phyloP scores from a whole-genome alignment of 2,797 vertebrate species.

The Calcarius lapponicus region DNA sequence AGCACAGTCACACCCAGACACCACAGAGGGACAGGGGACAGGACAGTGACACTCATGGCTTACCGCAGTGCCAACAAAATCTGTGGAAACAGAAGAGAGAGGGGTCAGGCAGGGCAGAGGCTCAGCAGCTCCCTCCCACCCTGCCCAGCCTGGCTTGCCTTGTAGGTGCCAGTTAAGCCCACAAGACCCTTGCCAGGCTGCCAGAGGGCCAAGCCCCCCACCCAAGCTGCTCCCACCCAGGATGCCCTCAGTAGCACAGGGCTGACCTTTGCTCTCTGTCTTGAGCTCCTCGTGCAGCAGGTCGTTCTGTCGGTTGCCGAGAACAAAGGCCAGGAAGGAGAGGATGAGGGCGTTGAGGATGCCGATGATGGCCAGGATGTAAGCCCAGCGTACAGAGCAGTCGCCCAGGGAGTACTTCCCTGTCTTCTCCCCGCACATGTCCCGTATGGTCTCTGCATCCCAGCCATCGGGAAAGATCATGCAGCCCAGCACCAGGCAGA shows the following conservation, averaged over 20 bases:
- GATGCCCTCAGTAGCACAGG: fast-evolving
- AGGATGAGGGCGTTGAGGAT: slow-evolving; percentile 97
- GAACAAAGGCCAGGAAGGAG: slow-evolving; percentile 95
- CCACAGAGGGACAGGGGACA: not conserved
- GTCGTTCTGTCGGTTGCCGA: slow-evolving; percentile 94
- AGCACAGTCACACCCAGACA: not conserved
- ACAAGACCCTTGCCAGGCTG: not conserved
- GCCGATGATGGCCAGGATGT: slow-evolving; percentile 97
- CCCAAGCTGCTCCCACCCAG: not conserved
- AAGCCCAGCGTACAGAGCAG: slow-evolving; percentile 97
- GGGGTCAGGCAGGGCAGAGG: slow-evolving; percentile 1
- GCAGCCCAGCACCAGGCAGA: slow-evolving; percentile 95
- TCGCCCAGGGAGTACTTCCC: slow-evolving; percentile 93
- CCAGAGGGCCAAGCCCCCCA: not conserved
- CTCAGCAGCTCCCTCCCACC: not conserved
- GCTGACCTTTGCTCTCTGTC: slow-evolving; percentile 90
- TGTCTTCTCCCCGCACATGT: slow-evolving; percentile 94
- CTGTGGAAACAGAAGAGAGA: slow-evolving; percentile 77
- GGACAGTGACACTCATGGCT: slow-evolving; percentile 68
- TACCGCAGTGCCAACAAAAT: slow-evolving; percentile 90
- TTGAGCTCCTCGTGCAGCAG: slow-evolving; percentile 92
- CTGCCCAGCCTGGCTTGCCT: not conserved
- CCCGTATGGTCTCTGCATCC: slow-evolving; percentile 92
- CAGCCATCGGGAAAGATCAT: slow-evolving; percentile 97
- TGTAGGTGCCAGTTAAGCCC: not conserved